Conservation (phyloP, 2,888 invertebrate species). For the Amphiduros pacificus region DNA sequence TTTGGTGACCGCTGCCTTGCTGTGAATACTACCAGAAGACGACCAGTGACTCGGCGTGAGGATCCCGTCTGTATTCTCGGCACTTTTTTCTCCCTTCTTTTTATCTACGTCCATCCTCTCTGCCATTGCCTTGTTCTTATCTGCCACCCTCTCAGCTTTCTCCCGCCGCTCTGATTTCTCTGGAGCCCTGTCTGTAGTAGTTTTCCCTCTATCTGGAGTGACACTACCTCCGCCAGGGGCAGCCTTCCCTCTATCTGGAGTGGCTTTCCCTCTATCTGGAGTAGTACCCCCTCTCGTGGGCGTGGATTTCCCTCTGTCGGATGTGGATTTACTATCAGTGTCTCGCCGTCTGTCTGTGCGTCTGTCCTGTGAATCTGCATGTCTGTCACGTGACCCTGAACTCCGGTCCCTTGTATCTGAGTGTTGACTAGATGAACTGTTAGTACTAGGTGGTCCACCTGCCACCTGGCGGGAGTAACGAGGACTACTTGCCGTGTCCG, state of each 20-base stretch:
- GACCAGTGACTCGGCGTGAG: too few species aligned
- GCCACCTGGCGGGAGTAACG: slow-evolving; percentile 21
- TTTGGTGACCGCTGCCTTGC: too few species aligned
- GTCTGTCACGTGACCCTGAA: slow-evolving; percentile 3
- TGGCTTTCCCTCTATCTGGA: not conserved
- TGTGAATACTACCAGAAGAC: too few species aligned
- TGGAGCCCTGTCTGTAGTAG: too few species aligned
- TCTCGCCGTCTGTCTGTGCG: slow-evolving; percentile 6
- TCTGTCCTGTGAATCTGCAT: not conserved
- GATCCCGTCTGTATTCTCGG: too few species aligned
- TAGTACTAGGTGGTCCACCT: slow-evolving; percentile 25
- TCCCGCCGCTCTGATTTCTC: too few species aligned
- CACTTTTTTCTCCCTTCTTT: too few species aligned
- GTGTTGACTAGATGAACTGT: slow-evolving; percentile 43
- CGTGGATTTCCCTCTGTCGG: not conserved
- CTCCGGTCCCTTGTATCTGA: not conserved
- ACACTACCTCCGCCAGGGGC: slow-evolving; percentile 7
- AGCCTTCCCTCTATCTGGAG: slow-evolving; percentile 5
- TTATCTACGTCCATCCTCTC: too few species aligned
- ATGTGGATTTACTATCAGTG: not conserved
- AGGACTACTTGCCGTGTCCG: slow-evolving; percentile 1
- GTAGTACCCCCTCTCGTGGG: not conserved
- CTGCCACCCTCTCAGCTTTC: too few species aligned
- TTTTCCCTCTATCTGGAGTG: not conserved
- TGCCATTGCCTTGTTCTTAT: too few species aligned